phyloP scores from a whole-genome alignment of 2,113 vertebrate species.

The Corythaeola cristata region DNA sequence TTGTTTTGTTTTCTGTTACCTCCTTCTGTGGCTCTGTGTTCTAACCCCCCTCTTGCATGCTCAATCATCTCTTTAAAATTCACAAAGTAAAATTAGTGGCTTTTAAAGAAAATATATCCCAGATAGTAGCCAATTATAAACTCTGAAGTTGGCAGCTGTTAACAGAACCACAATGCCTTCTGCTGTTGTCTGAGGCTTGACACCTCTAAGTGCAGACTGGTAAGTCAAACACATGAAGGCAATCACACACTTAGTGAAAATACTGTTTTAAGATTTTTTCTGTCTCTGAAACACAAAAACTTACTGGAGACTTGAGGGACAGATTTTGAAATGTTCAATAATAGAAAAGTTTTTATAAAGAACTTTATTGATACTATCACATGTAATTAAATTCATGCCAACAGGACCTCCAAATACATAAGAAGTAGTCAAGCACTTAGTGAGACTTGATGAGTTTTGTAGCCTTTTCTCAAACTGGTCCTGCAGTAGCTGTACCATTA shows the following conservation, averaged over 20 bases:
- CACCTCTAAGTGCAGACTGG: neutral
- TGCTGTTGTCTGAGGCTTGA: constrained; percentile 7
- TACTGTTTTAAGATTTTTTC: neutral
- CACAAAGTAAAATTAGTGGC: neutral
- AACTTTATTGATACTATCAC: neutral
- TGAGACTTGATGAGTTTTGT: neutral
- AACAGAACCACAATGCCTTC: neutral
- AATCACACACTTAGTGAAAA: neutral
- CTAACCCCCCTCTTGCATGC: neutral
- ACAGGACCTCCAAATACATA: neutral
- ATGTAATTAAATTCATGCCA: neutral
- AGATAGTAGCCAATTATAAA: constrained; percentile 14
- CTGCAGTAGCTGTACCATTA: neutral
- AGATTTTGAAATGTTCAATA: neutral
- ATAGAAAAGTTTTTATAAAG: neutral
- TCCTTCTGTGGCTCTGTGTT: neutral
- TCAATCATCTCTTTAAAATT: neutral
- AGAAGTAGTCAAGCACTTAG: neutral
- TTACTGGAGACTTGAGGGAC: neutral
- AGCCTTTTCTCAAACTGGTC: neutral
- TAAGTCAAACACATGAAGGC: neutral
- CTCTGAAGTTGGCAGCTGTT: constrained; percentile 6
- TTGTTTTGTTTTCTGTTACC: neutral
- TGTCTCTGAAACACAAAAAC: neutral
- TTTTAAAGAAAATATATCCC: neutral